Evolutionary conservation across 2,888 invertebrate species (phyloP).

Genomic region (Mylabris sibirica): DNA sequence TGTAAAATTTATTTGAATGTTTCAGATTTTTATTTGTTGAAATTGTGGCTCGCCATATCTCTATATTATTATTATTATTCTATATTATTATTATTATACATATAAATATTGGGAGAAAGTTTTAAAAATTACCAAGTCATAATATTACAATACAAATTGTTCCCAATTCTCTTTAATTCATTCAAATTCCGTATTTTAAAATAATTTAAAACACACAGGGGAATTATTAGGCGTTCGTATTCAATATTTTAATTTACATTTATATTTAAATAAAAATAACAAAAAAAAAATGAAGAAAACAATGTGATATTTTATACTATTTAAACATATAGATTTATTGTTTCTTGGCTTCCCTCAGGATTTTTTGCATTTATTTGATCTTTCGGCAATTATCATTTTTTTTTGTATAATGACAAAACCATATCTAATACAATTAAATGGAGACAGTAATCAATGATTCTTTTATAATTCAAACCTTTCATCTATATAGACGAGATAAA

Average conservation of each 20-base stretch:
- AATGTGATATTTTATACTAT: conserved; percentile 63
- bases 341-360: conserved; percentile 58
- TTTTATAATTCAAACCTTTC: conserved; percentile 27
- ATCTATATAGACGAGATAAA: neutral
- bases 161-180: neutral
- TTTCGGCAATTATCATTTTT: conserved; percentile 31
- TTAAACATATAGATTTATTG: conserved; percentile 53
- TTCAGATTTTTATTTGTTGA: conserved; percentile 56
- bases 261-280: conserved; percentile 53
- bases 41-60: conserved; percentile 37
- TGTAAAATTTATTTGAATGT: conserved; percentile 54
- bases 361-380: conserved; percentile 46
- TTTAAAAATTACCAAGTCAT: neutral
- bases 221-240: conserved; percentile 47
- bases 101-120: conserved; percentile 18
- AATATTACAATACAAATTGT: neutral
- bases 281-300: conserved; percentile 45
- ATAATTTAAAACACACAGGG: conserved; percentile 21
- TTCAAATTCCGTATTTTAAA: neutral
- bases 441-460: conserved; percentile 6
- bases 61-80: conserved; percentile 22
- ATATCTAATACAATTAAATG: neutral
- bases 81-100: conserved; percentile 22
- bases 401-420: conserved; percentile 9
- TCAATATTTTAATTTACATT: conserved; percentile 54